Evolutionary conservation across 37 sponge, comb jelly and placozoan genomes (phyloP), one percentile per base, ranked within the genome.

Genomic region (Diacarnus erythraeanus): DNA sequence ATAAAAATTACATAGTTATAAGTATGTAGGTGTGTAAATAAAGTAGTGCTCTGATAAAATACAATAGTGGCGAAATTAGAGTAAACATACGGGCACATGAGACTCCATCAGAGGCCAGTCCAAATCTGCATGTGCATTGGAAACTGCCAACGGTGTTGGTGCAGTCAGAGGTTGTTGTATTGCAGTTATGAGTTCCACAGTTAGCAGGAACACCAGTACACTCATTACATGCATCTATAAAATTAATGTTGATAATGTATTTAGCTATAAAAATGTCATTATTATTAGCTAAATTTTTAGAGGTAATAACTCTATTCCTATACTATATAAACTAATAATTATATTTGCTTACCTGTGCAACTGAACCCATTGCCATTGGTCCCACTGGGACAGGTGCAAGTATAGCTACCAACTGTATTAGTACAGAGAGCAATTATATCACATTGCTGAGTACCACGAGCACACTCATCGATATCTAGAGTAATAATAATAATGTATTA

Each of bases 391-490:
- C 74, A 74, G 25, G 18, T 27, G 27, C 74, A 74, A 1, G 26
- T 21, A 34, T 51, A 74, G 10, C 74, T 74, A 27, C 74, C 74
- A 35, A 74, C 30, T 21, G 36, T 54, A 74, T 74, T 74, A 20
- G 31, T 34, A 74, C 74, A 74, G 58, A 8, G 5, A 18, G 69
- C 69, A 36, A 10, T 56, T 18, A n/a, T 30, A 31, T 74, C 57
- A 74, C 74, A 74, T 0, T 3, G 36, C 3, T 51, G 18, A 29
- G 54, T 74, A 6, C 57, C 57, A 74, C 29, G 54, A 33, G n/a
- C 18, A 54, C 74, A 74, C 58, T 74, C 74, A 74, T 74, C 33
- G 58, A 74, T 34, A 54, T 74, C 74, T 74, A 51, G 41, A 39
- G 43, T 39, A 23, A 3, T 38, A 10, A 71, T 2, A 71, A 42